Conservation (phyloP, 2,888 invertebrate genomes). For the Trissonchulus latispiculum region DNA sequence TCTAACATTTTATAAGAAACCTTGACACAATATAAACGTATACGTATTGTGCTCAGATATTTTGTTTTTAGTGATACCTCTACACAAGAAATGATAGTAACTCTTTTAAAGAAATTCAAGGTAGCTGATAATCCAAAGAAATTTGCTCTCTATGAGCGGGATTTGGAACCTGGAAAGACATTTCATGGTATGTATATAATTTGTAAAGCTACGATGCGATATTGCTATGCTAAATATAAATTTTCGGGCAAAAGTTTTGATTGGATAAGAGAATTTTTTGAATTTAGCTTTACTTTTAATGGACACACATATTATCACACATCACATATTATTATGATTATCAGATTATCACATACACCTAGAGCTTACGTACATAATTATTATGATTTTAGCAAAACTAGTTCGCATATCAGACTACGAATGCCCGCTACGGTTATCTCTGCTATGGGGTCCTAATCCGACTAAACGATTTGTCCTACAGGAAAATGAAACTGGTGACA, state of each 20-base stretch:
- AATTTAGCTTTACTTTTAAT: no score
- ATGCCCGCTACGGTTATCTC: constrained; percentile 49
- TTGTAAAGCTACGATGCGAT: not conserved
- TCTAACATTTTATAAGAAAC: no score
- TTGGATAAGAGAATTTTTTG: no score
- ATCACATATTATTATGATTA: no score
- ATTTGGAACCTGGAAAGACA: constrained; percentile 43
- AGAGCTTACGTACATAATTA: no score
- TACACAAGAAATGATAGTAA: constrained; percentile 51
- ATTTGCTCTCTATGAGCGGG: constrained; percentile 53
- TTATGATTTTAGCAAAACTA: constrained; percentile 48
- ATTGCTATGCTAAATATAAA: no score
- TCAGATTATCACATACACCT: no score
- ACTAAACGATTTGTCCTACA: constrained; percentile 50
- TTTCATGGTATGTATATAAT: constrained; percentile 43
- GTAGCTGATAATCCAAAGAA: constrained; percentile 54
- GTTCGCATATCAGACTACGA: constrained; percentile 50
- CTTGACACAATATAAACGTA: no score
- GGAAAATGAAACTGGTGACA: constrained; percentile 54
- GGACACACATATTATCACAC: no score
- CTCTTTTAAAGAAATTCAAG: constrained; percentile 52
- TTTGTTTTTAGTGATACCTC: no score
- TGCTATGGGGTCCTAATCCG: constrained; percentile 47
- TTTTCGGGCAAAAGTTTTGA: no score
- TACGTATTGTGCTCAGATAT: no score